A percentile compares a stretch with the other conserved stretches of the same genome.
Conservation (phyloP, 2,888 invertebrate genomes). For the Microplitis deprimator region DNA sequence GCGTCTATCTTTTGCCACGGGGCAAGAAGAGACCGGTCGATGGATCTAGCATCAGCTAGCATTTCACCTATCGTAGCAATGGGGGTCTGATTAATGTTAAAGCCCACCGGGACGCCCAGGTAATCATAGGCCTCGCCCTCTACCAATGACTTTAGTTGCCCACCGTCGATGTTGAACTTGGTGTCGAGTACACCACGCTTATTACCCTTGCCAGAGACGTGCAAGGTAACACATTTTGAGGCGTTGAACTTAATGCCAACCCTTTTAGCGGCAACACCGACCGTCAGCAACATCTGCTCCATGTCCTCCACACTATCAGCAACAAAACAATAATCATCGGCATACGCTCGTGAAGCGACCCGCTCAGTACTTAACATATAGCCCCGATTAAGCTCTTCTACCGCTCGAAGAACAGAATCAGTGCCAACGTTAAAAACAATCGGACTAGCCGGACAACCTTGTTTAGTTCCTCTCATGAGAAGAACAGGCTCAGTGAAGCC, state of each 20-base stretch:
- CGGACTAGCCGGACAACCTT: slow-evolving; percentile 62
- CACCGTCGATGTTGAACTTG: slow-evolving; percentile 48
- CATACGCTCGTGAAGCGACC: neutral
- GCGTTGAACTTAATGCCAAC: slow-evolving; percentile 53
- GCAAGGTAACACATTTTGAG: slow-evolving; percentile 56
- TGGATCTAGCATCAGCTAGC: slow-evolving; percentile 41
- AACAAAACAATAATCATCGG: neutral
- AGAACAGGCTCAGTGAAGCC: no score
- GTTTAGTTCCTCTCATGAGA: slow-evolving; percentile 55
- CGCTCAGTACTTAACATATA: neutral
- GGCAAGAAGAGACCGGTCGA: slow-evolving; percentile 46
- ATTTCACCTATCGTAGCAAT: slow-evolving; percentile 48
- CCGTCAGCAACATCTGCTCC: no score
- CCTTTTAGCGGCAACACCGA: no score
- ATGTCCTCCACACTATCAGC: no score
- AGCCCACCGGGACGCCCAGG: slow-evolving; percentile 61
- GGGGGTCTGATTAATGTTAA: slow-evolving; percentile 50
- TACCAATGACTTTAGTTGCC: slow-evolving; percentile 41
- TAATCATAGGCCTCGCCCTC: slow-evolving; percentile 56
- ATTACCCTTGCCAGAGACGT: slow-evolving; percentile 46
- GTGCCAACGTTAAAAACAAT: slow-evolving; percentile 62
- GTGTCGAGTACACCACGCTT: slow-evolving; percentile 34
- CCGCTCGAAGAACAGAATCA: slow-evolving; percentile 52
- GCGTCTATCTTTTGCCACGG: slow-evolving; percentile 51
- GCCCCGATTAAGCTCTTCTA: slow-evolving; percentile 6